These are phyloP conservation scores for Caranx melampygus DNA, from an alignment of 2,113 vertebrate genomes.

Conservation along the genomic window DNA sequence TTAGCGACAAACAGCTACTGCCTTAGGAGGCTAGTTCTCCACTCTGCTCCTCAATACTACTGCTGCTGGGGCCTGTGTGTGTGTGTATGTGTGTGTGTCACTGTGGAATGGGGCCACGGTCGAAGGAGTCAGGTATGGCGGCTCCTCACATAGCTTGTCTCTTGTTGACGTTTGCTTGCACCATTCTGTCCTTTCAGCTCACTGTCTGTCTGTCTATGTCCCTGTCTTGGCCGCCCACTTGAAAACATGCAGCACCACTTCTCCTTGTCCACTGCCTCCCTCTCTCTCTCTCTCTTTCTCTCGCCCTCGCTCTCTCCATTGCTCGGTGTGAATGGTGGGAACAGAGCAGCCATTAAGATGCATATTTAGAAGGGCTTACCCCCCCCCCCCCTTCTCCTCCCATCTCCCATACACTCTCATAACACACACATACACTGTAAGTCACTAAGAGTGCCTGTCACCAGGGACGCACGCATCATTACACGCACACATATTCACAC, in stretches of 20 bases:
- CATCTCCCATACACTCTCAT: conserved; percentile 60
- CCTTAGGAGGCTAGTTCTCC: conserved; percentile 75
- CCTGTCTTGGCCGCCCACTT: conserved; percentile 46
- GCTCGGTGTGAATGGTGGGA: conserved; percentile 78
- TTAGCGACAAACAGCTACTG: conserved; percentile 82
- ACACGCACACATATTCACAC: conserved; percentile 41
- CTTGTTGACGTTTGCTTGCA: conserved; percentile 66
- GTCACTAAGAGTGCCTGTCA: conserved; percentile 74
- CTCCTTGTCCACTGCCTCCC: conserved; percentile 29
- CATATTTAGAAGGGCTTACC: conserved; percentile 72
- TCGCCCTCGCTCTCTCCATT: conserved; percentile 47
- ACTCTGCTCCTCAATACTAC: conserved; percentile 70
- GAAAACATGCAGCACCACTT: conserved; percentile 69
- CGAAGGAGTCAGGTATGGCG: conserved; percentile 69
- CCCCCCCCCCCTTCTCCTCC: conserved; percentile 39
- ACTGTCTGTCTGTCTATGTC: conserved; percentile 48
- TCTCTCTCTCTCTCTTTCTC: conserved; percentile 28
- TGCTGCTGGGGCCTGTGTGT: conserved; percentile 56
- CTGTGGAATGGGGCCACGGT: conserved; percentile 65
- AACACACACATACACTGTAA: conserved; percentile 72
- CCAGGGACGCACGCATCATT: conserved; percentile 62
- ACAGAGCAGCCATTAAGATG: conserved; percentile 74
- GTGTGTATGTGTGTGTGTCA: conserved; percentile 56
- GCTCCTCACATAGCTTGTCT: conserved; percentile 64
- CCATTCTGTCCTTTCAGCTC: conserved; percentile 33